These are phyloP conservation scores for Hirtodrosophila confusa DNA, from an alignment of 2,888 invertebrate genomes.

Conservation along the genomic window DNA sequence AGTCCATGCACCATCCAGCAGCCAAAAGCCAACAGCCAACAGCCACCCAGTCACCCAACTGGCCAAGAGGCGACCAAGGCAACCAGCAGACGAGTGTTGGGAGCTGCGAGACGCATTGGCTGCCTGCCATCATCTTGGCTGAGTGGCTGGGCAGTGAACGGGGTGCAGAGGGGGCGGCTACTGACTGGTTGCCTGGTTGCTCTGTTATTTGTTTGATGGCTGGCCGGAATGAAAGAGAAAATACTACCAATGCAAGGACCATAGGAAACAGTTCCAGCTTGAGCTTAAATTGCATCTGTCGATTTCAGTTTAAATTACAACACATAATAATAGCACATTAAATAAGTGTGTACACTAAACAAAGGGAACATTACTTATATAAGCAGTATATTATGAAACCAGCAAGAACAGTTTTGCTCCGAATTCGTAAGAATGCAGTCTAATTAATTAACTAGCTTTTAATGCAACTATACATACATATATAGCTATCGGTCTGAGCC, in stretches of 20 bases:
- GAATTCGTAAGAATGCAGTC: too few relatives aligned
- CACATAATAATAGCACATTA: neutral
- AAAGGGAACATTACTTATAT: too few relatives aligned
- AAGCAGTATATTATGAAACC: too few relatives aligned
- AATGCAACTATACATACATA: too few relatives aligned
- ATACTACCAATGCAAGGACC: conserved; percentile 14
- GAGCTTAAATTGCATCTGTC: neutral
- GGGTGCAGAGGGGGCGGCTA: conserved; percentile 2
- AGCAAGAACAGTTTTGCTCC: too few relatives aligned
- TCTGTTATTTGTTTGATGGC: conserved; percentile 21
- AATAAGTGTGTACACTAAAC: neutral
- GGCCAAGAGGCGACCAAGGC: conserved; percentile 16
- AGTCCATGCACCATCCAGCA: conserved; percentile 26
- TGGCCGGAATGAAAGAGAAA: conserved; percentile 53
- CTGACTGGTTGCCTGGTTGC: conserved; percentile 14
- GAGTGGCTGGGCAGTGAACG: conserved; percentile 10
- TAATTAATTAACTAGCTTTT: too few relatives aligned
- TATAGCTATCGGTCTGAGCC: too few relatives aligned
- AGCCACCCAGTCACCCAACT: conserved; percentile 46
- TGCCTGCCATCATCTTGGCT: conserved; percentile 26
- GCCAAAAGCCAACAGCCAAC: conserved; percentile 10
- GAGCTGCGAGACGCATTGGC: conserved; percentile 27
- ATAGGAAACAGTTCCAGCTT: neutral
- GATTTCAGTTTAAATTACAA: conserved; percentile 3
- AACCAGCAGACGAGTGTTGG: conserved; percentile 17